Base-by-base conservation (phyloP, 2,888 invertebrate species). In the Eupithecia subumbrata region DNA sequence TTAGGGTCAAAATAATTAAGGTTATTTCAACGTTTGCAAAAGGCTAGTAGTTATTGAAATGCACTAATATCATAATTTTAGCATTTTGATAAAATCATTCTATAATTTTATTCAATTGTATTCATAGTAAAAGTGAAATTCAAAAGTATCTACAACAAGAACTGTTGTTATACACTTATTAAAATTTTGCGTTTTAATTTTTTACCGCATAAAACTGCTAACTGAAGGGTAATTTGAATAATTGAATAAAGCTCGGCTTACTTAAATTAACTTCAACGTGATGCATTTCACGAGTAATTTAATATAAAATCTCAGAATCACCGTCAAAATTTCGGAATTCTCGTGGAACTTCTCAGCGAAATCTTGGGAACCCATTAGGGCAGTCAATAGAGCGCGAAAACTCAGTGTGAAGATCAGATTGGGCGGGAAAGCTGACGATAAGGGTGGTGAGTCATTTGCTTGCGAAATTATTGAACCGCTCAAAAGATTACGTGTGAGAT, bases 381-480 rank as follows among this genome's bases (percentile, higher is more conserved):
- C 72, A 77, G 81, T 83, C 84, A 85, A 87, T 88, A 86, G 85
- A 82, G 84, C 83, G 85, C 80, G 84, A 86, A 84, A 85, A 87
- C 87, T 84, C 84, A 83, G 85, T 84, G 84, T 82, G 80, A 79
- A 80, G 48, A n/a, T n/a, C n/a, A 48, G 86, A 87, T 87, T 80
- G 77, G 63, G n/a, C n/a, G n/a, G n/a, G n/a, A n/a, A n/a, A n/a
- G n/a, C n/a, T n/a, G n/a, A n/a, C n/a, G n/a, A n/a, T n/a, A n/a
- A n/a, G n/a, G n/a, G 80, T 84, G 82, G 81, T 81, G 79, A 73
- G 56, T 52, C 80, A 72, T 79, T 77, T 76, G 73, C 77, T 73
- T 75, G 76, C 43, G 37, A 63, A 77, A 71, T 69, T 34, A 71
- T 76, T 63, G 40, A 64, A 64, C 18, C 66, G 40, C 67, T 22